Evolutionary conservation across 2,113 vertebrate species (phyloP), one percentile per base, ranked within the genome.

Genomic region (Micronycteris hirsuta): DNA sequence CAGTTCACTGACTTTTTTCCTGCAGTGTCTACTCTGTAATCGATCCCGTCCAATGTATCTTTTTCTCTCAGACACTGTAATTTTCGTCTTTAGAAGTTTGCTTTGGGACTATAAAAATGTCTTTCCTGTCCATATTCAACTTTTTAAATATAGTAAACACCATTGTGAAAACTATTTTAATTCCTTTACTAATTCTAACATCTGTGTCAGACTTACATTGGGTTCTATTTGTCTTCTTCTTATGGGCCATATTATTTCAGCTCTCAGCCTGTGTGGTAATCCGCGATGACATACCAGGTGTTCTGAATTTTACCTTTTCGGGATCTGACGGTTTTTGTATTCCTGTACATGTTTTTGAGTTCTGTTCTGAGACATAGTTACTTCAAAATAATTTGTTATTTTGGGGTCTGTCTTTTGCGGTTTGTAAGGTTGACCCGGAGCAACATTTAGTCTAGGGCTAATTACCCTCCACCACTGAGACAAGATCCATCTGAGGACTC

Each of bases 231-330:
- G 38, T 85, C n/a, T 86, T 28, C 16, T 86, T 7, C 38, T 81
- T 38, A 52, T 56, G n/a, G 7, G 4, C n/a, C 89, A 58, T 78
- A 41, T 70, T 82, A 33, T 71, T 70, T 94, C 11, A 63, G 4
- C 82, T 93, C 19, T 91, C 63, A 70, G 28, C 20, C 8, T 63
- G 36, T 74, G 22, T 96, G 12, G 0, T n/a, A 81, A 80, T 88
- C 77, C 94, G 84, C 71, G 28, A 49, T 56, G 65, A 1, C 56
- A 67, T 61, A 31, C 2, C 52, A 83, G 52, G 16, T 31, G 90
- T 90, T 87, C 94, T 94, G 17, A 90, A 43, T 88, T 95, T 94
- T 95, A 89, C 33, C 31, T 73, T 77, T 3, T 86, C 82, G 22
- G 41, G 5, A 86, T 86, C 54, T 71, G 43, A 70, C 43, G 45